phyloP scores from a whole-genome alignment of 2,888 invertebrate species.

The Calliphora vomitoria region DNA sequence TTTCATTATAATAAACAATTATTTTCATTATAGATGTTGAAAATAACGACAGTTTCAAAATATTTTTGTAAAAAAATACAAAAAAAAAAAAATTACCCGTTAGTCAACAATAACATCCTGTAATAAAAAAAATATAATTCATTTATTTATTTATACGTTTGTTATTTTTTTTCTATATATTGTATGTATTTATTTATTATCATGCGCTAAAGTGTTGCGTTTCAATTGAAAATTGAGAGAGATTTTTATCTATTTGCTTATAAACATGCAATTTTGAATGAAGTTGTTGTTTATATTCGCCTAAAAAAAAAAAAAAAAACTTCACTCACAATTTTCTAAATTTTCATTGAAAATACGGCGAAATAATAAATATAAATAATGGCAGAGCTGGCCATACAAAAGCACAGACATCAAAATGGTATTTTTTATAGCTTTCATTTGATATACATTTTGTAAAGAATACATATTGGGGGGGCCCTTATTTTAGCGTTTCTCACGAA shows the following conservation, averaged over 20 bases:
- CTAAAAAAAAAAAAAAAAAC: not conserved
- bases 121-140: constrained; percentile 47
- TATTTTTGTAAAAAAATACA: not conserved
- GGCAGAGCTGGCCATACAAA: too few relatives aligned
- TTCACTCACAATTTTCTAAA: not conserved
- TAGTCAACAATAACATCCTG: constrained; percentile 48
- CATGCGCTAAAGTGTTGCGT: constrained; percentile 54
- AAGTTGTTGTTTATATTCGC: not conserved
- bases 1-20: not conserved
- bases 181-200: constrained; percentile 25
- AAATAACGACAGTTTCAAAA: constrained; percentile 27
- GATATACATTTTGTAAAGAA: too few relatives aligned
- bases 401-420: too few relatives aligned
- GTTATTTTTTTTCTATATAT: constrained; percentile 5
- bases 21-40: constrained; percentile 48
- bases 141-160: constrained; percentile 36
- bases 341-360: not conserved
- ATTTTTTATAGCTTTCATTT: too few relatives aligned
- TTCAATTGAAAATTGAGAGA: constrained; percentile 44
- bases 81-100: constrained; percentile 26
- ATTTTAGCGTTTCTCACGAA: too few relatives aligned
- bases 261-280: constrained; percentile 51
- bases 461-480: too few relatives aligned
- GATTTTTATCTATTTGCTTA: constrained; percentile 54
- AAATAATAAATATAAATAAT: not conserved